A percentile compares a stretch with the other conserved stretches of the same genome.
Conservation (phyloP, 2,888 invertebrate species). For the Chrysolina haemoptera region DNA sequence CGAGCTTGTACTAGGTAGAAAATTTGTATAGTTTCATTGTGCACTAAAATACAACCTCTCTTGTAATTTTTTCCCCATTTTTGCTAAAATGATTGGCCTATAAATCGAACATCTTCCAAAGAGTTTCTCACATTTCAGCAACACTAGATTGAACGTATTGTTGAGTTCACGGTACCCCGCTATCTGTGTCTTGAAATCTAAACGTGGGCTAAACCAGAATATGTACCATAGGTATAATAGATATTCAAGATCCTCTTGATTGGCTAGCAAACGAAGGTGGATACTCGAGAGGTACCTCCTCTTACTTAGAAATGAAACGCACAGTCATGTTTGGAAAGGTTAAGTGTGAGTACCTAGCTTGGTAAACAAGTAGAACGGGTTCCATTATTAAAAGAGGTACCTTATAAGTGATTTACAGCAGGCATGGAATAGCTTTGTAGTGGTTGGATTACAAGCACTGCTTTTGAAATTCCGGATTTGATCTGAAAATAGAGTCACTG, state of each 20-base stretch:
- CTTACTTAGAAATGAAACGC: constrained; percentile 27
- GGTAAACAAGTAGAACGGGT: constrained; percentile 14
- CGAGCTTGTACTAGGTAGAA: too few species aligned
- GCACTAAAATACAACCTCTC: too few species aligned
- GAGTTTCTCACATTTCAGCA: too few species aligned
- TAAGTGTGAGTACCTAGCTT: constrained; percentile 22
- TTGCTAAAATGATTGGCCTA: too few species aligned
- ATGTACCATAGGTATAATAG: constrained; percentile 23
- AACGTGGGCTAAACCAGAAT: constrained; percentile 8
- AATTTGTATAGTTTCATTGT: too few species aligned
- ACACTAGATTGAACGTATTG: neutral
- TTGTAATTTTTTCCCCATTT: too few species aligned
- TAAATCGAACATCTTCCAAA: too few species aligned
- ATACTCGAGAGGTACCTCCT: constrained; percentile 36
- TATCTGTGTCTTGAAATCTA: constrained; percentile 1
- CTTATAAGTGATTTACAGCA: neutral
- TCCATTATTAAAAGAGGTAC: constrained; percentile 2
- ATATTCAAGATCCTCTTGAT: constrained; percentile 29
- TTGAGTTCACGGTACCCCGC: constrained; percentile 1
- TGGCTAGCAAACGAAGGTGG: constrained; percentile 36
- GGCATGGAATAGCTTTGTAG: neutral
- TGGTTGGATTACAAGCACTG: neutral
- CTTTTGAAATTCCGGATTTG: neutral
- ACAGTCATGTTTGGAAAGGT: constrained; percentile 35
- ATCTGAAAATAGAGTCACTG: too few species aligned